These are phyloP conservation scores for Meriones psammophilus DNA, from an alignment of 2,797 vertebrate genomes.

Conservation along the genomic window DNA sequence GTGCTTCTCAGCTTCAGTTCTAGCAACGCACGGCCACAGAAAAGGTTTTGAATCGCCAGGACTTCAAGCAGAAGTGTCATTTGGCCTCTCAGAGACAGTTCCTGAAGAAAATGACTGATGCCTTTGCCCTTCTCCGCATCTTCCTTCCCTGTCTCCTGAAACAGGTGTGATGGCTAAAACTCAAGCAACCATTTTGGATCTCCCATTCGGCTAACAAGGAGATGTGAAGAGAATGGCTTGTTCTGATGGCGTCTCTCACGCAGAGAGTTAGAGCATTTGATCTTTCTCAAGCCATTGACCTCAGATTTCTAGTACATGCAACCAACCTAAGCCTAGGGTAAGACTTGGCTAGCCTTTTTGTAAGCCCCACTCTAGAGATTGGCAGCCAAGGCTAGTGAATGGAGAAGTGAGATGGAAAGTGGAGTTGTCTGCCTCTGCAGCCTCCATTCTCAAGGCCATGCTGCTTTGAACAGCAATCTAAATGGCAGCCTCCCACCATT, in stretches of 20 bases:
- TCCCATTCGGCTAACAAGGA: not conserved
- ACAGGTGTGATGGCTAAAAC: not conserved
- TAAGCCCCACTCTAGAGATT: not conserved
- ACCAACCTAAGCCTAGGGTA: slow-evolving; percentile 1
- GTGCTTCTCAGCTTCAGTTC: not conserved
- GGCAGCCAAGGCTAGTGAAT: not conserved
- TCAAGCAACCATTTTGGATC: not conserved
- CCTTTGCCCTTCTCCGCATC: not conserved
- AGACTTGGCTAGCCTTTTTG: not conserved
- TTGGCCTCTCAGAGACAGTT: slow-evolving; percentile 22
- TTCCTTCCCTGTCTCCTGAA: not conserved
- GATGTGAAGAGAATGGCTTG: not conserved
- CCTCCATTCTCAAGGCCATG: not conserved
- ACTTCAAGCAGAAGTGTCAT: not conserved
- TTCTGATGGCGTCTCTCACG: not conserved
- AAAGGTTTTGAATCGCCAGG: slow-evolving; percentile 8
- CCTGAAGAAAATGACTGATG: not conserved
- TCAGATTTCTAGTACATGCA: slow-evolving; percentile 37
- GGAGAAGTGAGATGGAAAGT: not conserved
- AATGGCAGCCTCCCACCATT: not conserved
- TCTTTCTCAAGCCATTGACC: not conserved
- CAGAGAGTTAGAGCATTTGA: not conserved
- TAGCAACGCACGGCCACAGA: not conserved
- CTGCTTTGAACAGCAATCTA: not conserved
- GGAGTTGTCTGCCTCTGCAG: not conserved